Evolutionary conservation across 2,888 invertebrate species (phyloP).

Genomic region (Amphipoea lucens): DNA sequence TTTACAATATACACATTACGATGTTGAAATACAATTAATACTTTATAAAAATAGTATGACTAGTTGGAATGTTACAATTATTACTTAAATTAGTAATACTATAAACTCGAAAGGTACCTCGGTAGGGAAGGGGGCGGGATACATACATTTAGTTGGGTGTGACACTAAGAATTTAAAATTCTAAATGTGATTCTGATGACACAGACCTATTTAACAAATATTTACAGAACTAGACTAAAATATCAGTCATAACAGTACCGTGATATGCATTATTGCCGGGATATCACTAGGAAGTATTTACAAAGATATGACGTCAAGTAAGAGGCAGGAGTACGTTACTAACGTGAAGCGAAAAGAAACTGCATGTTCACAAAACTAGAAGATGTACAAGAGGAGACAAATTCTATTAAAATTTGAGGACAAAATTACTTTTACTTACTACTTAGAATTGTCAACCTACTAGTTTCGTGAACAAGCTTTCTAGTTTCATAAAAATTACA

Average conservation of each 20-base stretch:
- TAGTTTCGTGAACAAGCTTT: conserved; percentile 59
- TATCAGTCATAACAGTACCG: conserved; percentile 84
- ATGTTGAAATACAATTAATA: conserved; percentile 67
- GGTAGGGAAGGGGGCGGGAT: conserved; percentile 73
- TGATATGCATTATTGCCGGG: conserved; percentile 90
- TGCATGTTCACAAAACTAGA: conserved; percentile 55
- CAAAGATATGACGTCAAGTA: conserved; percentile 78
- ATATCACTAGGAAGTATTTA: conserved; percentile 81
- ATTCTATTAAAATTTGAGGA: conserved; percentile 26
- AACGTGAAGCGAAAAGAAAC: conserved; percentile 65
- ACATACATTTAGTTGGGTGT: conserved; percentile 72
- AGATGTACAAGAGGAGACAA: conserved; percentile 30
- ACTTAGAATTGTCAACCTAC: conserved; percentile 30
- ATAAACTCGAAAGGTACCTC: conserved; percentile 71
- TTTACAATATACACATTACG: conserved; percentile 61
- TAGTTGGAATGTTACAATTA: conserved; percentile 75
- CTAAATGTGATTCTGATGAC: conserved; percentile 74
- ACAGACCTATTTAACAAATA: conserved; percentile 73
- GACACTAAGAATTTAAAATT: conserved; percentile 79
- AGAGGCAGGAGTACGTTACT: conserved; percentile 67
- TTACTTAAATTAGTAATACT: conserved; percentile 71
- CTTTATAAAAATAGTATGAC: conserved; percentile 80
- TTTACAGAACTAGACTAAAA: conserved; percentile 77
- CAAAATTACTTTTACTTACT: conserved; percentile 24
- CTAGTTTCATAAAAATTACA: conserved; percentile 45